Percentiles rank a stretch among this genome's conserved stretches.
phyloP scores from a whole-genome alignment of 2,113 vertebrate genomes.

The Gorsachius goisagi region DNA sequence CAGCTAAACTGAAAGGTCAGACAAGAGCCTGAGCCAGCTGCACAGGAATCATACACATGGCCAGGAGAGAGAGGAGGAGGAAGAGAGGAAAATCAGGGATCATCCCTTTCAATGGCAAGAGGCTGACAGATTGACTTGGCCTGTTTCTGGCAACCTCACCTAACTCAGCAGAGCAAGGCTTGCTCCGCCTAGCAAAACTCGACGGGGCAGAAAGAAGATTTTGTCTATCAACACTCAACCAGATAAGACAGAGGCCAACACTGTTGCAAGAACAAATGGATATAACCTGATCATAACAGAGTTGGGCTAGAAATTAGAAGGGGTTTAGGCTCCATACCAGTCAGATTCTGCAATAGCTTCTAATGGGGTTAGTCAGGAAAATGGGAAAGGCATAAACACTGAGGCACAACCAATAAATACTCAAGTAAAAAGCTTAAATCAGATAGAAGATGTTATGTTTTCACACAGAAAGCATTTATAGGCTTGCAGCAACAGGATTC shows the following conservation, averaged over 20 bases:
- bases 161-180: not conserved
- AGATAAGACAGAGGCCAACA: not conserved
- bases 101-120: not conserved
- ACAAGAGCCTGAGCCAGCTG: not conserved
- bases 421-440: not conserved
- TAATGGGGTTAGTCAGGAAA: not conserved
- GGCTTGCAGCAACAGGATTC: not conserved
- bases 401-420: not conserved
- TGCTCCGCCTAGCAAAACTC: not conserved
- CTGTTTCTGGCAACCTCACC: not conserved
- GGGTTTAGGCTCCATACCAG: not conserved
- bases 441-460: not conserved
- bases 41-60: not conserved
- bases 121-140: not conserved
- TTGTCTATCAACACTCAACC: not conserved
- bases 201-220: not conserved
- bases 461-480: not conserved
- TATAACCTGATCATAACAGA: not conserved
- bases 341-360: not conserved
- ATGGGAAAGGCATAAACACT: not conserved
- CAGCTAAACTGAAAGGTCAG: not conserved
- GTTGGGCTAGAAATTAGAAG: not conserved
- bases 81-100: not conserved
- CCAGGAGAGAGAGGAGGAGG: not conserved
- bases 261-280: not conserved